These are phyloP conservation scores for Thermophis baileyi DNA, from an alignment of 2,113 vertebrate genomes.

Conservation along the genomic window DNA sequence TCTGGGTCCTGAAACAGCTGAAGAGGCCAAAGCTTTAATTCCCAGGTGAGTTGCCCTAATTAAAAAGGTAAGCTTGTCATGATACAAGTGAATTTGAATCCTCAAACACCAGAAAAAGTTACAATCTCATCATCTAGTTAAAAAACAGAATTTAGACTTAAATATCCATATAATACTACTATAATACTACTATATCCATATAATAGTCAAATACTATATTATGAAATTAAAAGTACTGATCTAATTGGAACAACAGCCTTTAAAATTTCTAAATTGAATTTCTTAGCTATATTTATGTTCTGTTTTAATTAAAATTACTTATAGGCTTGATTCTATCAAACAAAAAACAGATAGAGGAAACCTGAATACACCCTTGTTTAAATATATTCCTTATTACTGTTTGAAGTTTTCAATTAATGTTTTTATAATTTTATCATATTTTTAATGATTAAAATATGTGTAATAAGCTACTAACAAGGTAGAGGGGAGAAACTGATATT, in stretches of 20 bases:
- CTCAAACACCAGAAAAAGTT: not conserved
- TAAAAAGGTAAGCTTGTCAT: not conserved
- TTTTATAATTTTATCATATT: not conserved
- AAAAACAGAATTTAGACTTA: not conserved
- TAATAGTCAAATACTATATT: not conserved
- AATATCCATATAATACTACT: too few relatives aligned
- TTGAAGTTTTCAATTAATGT: not conserved
- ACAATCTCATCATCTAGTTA: not conserved
- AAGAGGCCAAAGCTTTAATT: slow-evolving; percentile 95
- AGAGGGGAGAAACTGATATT: not conserved
- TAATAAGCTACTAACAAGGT: not conserved
- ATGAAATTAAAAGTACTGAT: not conserved
- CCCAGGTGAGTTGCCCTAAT: slow-evolving; percentile 78
- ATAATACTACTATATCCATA: too few relatives aligned
- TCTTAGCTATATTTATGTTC: not conserved
- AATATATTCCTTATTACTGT: not conserved
- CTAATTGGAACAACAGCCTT: not conserved
- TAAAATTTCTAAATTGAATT: not conserved
- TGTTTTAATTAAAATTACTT: not conserved
- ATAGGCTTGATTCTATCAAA: not conserved
- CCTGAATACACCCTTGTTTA: not conserved
- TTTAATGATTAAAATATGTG: not conserved
- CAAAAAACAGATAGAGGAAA: not conserved
- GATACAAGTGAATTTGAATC: not conserved
- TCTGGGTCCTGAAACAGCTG: slow-evolving; percentile 93